Base-by-base conservation (phyloP, 2,888 invertebrate genomes). In the Drosophila kokeensis region DNA sequence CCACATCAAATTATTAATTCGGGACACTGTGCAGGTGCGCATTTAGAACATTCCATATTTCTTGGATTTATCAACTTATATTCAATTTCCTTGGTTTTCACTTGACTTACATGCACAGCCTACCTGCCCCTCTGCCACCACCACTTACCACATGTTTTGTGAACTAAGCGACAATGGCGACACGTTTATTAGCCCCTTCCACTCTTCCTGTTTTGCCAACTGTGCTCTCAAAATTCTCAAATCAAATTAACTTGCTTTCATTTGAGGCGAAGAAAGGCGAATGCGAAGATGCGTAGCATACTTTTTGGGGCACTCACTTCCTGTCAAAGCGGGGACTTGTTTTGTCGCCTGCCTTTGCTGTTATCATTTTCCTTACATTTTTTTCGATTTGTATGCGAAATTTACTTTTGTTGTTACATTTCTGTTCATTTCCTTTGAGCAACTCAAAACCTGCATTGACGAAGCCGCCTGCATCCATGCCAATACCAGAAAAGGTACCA, bases 181-280 rank as follows among this genome's bases (percentile, higher is more conserved):
- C 81, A 78, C 69, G 68, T 81, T 86, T 81, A 83, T 83, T 86
- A 78, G 87, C 76, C 65, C 38, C 64, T 29, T n/a, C 34, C 40
- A 24, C 69, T 29, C 59, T 30, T 68, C 81, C 72, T 81, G 66
- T 63, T 49, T 55, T 63, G 53, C 27, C 58, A 65, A 34, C 48
- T 67, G 63, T 50, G 72, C 85, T 78, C 76, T 84, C 71, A 62
- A 72, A 81, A 73, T 80, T 80, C 78, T 70, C 74, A 85, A 85
- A 85, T 85, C 78, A 85, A 85, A 85, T 85, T 87, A 85, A 82
- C 87, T 87, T 80, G 76, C 84, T 85, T 87, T 85, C 85, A 85
- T 87, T 87, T 84, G 76, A 73, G 67, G 55, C 68, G 45, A 62
- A 48, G 52, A 40, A 69, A 69, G 50, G 62, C 65, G 54, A 65